phyloP scores from a whole-genome alignment of 2,113 vertebrate genomes.

The Pelmatolapia mariae region DNA sequence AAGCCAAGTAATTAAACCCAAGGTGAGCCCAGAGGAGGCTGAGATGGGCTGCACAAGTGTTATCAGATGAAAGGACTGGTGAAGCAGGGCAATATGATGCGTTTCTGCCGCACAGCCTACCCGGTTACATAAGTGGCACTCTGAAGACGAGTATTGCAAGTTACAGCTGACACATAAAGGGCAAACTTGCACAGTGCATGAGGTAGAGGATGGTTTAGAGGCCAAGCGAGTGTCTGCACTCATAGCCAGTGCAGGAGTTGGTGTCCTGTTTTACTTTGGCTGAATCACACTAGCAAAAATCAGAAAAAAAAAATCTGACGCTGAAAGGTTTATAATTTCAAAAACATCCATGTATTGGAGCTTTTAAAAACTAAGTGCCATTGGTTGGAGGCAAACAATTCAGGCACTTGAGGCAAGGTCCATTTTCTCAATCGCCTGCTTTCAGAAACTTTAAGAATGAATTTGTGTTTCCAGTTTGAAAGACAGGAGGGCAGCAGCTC shows the following conservation, averaged over 20 bases:
- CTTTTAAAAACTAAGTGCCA: not conserved
- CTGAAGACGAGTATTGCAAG: slow-evolving; percentile 1
- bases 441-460: not conserved
- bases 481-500: not conserved
- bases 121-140: slow-evolving; percentile 40
- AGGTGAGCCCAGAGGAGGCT: not conserved
- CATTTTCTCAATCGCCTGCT: not conserved
- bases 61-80: slow-evolving; percentile 21
- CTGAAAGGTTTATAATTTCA: not conserved
- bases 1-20: not conserved
- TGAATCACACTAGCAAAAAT: not conserved
- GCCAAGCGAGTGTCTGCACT: not conserved
- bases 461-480: slow-evolving; percentile 12
- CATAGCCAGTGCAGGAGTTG: not conserved
- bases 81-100: not conserved
- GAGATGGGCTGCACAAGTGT: not conserved
- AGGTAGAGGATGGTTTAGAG: not conserved
- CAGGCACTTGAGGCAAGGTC: not conserved
- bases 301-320: not conserved
- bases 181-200: not conserved
- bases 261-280: not conserved
- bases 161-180: not conserved
- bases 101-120: slow-evolving; percentile 16
- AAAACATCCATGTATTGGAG: not conserved
- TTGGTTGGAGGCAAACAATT: not conserved